Base-by-base conservation (phyloP, 2,888 invertebrate species). In the Scaptomyza caliginosa region DNA sequence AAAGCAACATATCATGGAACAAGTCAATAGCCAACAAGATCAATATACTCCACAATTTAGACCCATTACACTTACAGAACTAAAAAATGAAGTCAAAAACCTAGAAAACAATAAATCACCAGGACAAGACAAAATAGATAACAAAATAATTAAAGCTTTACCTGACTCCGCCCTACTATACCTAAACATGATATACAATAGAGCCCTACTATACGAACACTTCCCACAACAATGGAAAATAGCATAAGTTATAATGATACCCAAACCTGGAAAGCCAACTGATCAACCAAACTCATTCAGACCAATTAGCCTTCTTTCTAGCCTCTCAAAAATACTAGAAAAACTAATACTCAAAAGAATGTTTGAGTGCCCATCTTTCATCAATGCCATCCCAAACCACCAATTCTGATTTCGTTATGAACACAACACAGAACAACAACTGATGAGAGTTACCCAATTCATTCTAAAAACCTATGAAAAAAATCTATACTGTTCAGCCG, bases 211-310 rank as follows among this genome's bases (percentile, higher is more conserved):
- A 4, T 7, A 4, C 11, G 19, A 13, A n/a, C 40, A 51, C 16
- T 51, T 51, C 23, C 51, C 51, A 11, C 13, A 21, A 2, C 40
- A 51, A 23, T 51, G 56, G 40, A 48, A 56, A 32, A 2, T 4
- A 1, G 56, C 56, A 0, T 2, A 5, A 0, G 21, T 51, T 4
- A 32, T 4, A 2, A 40, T 42, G 40, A 40, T 51, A 6, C 40
- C 13, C 1, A 51, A 51, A 10, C 51, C 51, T 2, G 51, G 40
- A 1, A 51, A 51, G 4, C 40, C 39, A 3, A 13, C 36, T 0
- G 46, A 13, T 0, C 10, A 40, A 4, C n/a, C 24, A 1, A 2
- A 21, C 5, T 56, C 55, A 0, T 56, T 46, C 11, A 11, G 55
- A 8, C 55, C 46, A 8, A 48, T 56, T 3, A 56, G 55, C 39